Conservation (phyloP, 2,888 invertebrate species). For the Tetragonisca angustula region DNA sequence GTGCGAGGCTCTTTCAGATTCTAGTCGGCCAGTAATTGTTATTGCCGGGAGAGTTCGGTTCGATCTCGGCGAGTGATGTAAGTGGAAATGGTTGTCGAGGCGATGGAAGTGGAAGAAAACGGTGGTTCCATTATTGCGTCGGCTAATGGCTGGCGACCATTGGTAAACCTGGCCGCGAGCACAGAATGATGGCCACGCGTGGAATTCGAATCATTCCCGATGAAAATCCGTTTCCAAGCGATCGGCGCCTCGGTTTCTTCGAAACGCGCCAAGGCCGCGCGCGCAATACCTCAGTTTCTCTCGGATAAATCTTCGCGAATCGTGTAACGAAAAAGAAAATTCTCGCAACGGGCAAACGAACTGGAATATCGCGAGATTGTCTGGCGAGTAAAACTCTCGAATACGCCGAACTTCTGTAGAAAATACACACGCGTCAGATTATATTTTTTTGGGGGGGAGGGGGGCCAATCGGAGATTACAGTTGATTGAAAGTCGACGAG, state of each 20-base stretch:
- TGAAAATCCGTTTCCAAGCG: conserved; percentile 53
- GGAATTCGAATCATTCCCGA: conserved; percentile 57
- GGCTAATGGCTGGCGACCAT: conserved; percentile 50
- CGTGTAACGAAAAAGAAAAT: neutral
- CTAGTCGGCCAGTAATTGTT: neutral
- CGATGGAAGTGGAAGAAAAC: conserved; percentile 15
- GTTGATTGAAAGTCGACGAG: no score
- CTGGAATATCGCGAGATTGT: neutral
- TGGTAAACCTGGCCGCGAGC: conserved; percentile 36
- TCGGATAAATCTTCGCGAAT: neutral
- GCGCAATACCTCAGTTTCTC: neutral
- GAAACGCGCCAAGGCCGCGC: conserved; percentile 39
- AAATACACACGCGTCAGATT: no score
- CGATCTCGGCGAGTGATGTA: neutral
- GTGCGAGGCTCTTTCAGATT: neutral
- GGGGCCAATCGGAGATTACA: no score
- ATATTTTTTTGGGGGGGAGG: no score
- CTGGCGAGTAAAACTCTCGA: neutral
- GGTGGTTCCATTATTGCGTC: conserved; percentile 48
- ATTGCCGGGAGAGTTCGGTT: neutral
- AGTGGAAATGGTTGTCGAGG: conserved; percentile 31
- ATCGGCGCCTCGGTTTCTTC: conserved; percentile 42
- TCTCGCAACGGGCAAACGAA: neutral
- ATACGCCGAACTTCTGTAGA: no score
- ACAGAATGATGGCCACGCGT: conserved; percentile 52